Evolutionary conservation across 2,113 vertebrate species (phyloP), one percentile per base, ranked within the genome.

Genomic region (Cinclus cinclus): DNA sequence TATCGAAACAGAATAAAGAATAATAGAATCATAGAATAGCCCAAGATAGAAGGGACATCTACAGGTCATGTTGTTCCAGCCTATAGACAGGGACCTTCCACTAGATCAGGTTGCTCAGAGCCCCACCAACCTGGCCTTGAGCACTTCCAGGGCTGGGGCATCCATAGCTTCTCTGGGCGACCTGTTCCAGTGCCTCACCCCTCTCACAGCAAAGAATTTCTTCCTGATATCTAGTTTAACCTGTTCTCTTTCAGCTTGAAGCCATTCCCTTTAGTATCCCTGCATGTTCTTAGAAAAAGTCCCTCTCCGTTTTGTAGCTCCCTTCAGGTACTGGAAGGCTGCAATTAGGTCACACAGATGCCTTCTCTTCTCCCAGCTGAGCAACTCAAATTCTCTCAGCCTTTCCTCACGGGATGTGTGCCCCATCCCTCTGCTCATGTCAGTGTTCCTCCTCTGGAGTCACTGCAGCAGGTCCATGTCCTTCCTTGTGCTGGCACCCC

Each of bases 201-300:
- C 13, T 8, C 20, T 47, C 53, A 35, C 6, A 31, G 11, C 5
- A 55, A n/a, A 47, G 46, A 41, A 47, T 47, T 62, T 76, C 25
- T 55, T 47, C 30, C 79, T 62, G 15, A 31, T 62, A 15, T 35
- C 39, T 31, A 10, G 25, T 35, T n/a, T 41, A 68, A 12, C 24
- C 13, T 47, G 15, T 18, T 41, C 24, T 46, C 39, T 53, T 47
- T 53, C 62, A 35, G 39, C 39, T 75, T 41, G 31, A 68, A 82
- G 47, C n/a, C 13, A 13, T 52, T 83, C 30, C n/a, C 14, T 53
- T 33, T n/a, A 47, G 16, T 31, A 47, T 47, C 8, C 15, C 70
- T 39, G 8, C 16, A n/a, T 0, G 0, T 28, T 52, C 23, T 30
- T 46, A 15, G 52, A 46, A 59, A n/a, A 60, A 14, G 5, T 46